phyloP scores from a whole-genome alignment of 1,140 invertebrate genomes.

The Ectropis grisescens region DNA sequence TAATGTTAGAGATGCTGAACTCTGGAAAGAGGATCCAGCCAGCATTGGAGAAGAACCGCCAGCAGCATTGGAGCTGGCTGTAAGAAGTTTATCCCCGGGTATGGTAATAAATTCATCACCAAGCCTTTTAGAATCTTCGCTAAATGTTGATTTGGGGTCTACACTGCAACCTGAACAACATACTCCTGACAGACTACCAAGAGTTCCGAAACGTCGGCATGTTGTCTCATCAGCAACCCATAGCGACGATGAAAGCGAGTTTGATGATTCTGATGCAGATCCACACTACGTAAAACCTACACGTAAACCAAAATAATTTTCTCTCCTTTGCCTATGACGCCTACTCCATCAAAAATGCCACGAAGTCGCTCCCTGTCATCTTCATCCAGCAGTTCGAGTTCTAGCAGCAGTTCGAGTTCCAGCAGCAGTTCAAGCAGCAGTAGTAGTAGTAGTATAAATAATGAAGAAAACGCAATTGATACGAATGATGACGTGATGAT shows the following conservation, averaged over 20 bases:
- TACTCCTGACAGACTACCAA: neutral
- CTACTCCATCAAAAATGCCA: slow-evolving; percentile 1
- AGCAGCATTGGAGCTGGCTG: no score
- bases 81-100: slow-evolving; percentile 1
- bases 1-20: neutral
- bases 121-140: slow-evolving; percentile 2
- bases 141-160: slow-evolving; percentile 5
- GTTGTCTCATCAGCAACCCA: slow-evolving; percentile 2
- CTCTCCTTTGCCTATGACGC: slow-evolving; percentile 4
- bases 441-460: slow-evolving; percentile 1
- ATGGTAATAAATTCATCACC: slow-evolving; percentile 5
- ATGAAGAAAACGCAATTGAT: no score
- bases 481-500: no score
- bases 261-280: slow-evolving; percentile 9
- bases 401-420: no score
- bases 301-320: slow-evolving; percentile 6
- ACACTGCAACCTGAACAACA: no score
- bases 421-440: no score
- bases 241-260: slow-evolving; percentile 5
- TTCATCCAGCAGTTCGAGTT: neutral
- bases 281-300: slow-evolving; percentile 6
- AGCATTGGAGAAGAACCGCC: no score
- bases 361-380: slow-evolving; percentile 3
- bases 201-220: slow-evolving; percentile 5
- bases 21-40: no score